phyloP scores from a whole-genome alignment of 2,797 vertebrate genomes.

The Lutjanus campechanus region DNA sequence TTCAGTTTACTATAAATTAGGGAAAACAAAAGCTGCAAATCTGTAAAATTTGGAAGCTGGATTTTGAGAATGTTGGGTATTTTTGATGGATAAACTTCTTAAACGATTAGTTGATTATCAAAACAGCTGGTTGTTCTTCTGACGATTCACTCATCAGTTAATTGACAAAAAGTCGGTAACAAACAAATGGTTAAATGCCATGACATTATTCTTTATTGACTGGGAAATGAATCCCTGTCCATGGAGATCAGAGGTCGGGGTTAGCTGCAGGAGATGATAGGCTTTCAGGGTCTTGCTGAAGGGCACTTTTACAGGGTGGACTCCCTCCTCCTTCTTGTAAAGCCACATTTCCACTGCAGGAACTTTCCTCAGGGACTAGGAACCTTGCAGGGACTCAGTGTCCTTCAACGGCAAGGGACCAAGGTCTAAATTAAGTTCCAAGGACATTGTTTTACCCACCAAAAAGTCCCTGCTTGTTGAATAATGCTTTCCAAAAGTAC shows the following conservation, averaged over 20 bases:
- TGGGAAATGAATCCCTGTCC: background rate
- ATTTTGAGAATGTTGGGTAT: background rate
- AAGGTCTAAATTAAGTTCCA: no score
- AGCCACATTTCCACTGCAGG: no score
- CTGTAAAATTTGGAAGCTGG: background rate
- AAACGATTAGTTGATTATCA: background rate
- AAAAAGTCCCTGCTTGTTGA: no score
- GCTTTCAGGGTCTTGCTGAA: background rate
- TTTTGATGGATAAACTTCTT: background rate
- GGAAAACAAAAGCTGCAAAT: background rate
- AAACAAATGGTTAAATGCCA: background rate
- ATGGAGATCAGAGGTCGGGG: background rate
- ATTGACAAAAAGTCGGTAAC: background rate
- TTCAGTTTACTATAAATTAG: background rate
- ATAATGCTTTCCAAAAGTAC: no score
- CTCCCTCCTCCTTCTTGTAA: no score
- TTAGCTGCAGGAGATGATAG: background rate
- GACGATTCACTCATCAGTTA: background rate
- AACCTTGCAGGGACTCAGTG: no score
- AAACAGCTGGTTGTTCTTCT: no score
- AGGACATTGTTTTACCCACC: no score
- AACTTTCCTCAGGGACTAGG: no score
- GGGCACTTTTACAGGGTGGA: background rate
- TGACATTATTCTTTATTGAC: background rate
- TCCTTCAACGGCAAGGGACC: no score